Evolutionary conservation across 2,888 invertebrate species (phyloP).

Genomic region (Megastigmus dorsalis): DNA sequence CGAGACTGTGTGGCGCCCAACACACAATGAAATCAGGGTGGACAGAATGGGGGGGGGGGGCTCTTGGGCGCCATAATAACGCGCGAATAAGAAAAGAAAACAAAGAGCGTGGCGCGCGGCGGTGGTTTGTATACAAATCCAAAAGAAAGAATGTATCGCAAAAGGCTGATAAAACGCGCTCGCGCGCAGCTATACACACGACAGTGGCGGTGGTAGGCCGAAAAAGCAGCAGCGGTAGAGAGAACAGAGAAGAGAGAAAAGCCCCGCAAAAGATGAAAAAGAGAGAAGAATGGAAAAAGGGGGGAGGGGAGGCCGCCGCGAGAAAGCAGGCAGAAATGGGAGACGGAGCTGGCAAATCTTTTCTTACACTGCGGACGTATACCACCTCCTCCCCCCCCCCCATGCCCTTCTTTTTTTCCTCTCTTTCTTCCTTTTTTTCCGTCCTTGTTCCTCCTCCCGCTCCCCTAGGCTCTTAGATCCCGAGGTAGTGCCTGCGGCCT

Average conservation of each 20-base stretch:
- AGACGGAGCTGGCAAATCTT: conserved; percentile 38
- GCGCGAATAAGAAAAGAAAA: no score
- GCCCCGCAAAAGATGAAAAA: conserved; percentile 24
- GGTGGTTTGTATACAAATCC: no score
- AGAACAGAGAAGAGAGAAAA: no score
- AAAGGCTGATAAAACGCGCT: conserved; percentile 22
- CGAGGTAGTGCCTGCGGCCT: conserved; percentile 9
- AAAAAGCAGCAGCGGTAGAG: conserved; percentile 4
- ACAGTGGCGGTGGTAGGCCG: no score
- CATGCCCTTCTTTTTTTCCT: neutral
- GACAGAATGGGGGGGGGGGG: no score
- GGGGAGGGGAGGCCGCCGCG: neutral
- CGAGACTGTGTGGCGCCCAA: no score
- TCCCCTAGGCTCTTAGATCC: neutral
- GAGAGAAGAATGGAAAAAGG: neutral
- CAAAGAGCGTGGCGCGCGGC: no score
- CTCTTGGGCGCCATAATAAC: no score
- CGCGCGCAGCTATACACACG: no score
- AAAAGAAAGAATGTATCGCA: no score
- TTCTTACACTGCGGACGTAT: conserved; percentile 17
- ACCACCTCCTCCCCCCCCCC: neutral
- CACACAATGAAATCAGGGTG: no score
- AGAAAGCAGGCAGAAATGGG: conserved; percentile 5
- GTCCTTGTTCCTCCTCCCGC: neutral
- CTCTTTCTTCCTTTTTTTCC: conserved; percentile 15